Base-by-base conservation (phyloP, 1,140 invertebrate genomes). In the Chironomus striatipennis region DNA sequence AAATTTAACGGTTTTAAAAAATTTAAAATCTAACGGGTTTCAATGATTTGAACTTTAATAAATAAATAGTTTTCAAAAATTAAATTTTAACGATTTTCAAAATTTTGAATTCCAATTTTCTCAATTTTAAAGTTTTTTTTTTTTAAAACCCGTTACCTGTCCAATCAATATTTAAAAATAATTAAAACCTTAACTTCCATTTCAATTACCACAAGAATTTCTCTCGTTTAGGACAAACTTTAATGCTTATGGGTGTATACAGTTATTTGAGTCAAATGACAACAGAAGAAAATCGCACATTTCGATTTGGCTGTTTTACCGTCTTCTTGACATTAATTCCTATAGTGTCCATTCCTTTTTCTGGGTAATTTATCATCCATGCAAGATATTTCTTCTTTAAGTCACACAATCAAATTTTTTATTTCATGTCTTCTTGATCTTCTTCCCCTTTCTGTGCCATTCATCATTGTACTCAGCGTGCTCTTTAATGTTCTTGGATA, bases 241-340 rank as follows among this genome's bases (percentile, higher is more conserved):
- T 87, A 64, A 85, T 88, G 79, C 83, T 88, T 76, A 88, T 88
- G 85, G 87, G 86, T 21, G 84, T 88, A 79, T 88, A 85, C 75
- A 88, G 86, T 81, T 88, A 88, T 76, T 86, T 89, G 77, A 85
- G 87, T 42, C 85, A 85, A 65, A 83, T 87, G 21, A 88, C 86
- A 15, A 83, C 82, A 20, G 83, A 87, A 47, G 84, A 87, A 77
- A 86, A 85, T 77, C 83, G 87, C 24, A 86, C 88, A 2, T 84
- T 88, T 76, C 82, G 87, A 75, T 82, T 82, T 74, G 81, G 81
- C 4, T 81, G 82, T 70, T 82, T 82, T 74, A 80, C 80, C 17
- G 80, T 81, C 79, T 80, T 82, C n/a, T 75, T 80, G 0, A 82
- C 78, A 0, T 77, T 78, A 5, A 75, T 80, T n/a, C 80, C 80